A percentile compares a stretch with the other conserved stretches of the same genome.
phyloP scores from a whole-genome alignment of 2,888 invertebrate genomes.

The Strigamia maritima region DNA sequence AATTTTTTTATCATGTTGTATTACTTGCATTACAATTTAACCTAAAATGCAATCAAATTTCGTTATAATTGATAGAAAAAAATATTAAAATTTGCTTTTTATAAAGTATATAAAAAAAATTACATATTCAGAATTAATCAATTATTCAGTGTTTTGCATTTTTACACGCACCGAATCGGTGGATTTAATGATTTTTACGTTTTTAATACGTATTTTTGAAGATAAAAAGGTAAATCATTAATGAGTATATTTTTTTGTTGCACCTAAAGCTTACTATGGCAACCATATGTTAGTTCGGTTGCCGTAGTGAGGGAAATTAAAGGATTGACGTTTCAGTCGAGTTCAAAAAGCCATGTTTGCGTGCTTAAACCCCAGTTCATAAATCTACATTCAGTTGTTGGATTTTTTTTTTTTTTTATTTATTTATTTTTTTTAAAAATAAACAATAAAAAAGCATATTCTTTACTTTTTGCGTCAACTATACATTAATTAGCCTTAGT shows the following conservation, averaged over 20 bases:
- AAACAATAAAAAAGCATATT: neutral
- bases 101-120: too few relatives aligned
- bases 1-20: too few relatives aligned
- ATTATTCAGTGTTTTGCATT: too few relatives aligned
- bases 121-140: too few relatives aligned
- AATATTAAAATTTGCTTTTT: too few relatives aligned
- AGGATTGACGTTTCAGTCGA: neutral
- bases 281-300: neutral
- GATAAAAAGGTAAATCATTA: neutral
- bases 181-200: neutral
- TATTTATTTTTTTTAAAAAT: too few relatives aligned
- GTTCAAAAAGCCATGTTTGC: neutral
- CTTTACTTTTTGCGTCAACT: neutral
- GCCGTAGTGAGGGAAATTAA: conserved; percentile 31
- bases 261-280: neutral
- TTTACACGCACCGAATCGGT: too few relatives aligned
- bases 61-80: too few relatives aligned
- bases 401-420: too few relatives aligned
- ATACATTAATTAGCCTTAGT: neutral
- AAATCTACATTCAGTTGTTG: neutral
- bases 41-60: too few relatives aligned
- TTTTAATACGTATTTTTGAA: neutral
- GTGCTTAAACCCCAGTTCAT: neutral
- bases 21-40: too few relatives aligned
- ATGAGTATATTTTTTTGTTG: neutral